Percentiles rank a stretch among this genome's conserved stretches.
Evolutionary conservation across 2,888 invertebrate genomes (phyloP).

Genomic region (Theretra japonica): DNA sequence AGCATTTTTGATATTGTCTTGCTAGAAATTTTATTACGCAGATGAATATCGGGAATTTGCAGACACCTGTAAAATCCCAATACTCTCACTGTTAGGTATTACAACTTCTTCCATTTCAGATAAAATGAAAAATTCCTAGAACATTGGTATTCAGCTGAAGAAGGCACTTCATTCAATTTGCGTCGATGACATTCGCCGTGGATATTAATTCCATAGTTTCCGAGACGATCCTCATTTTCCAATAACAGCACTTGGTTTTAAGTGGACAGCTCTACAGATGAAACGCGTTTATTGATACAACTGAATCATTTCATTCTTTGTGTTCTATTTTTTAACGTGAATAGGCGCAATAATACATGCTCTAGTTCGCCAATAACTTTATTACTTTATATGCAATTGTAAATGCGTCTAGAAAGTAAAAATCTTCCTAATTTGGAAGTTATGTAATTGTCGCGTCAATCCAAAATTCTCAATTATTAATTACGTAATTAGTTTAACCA

Average conservation of each 20-base stretch:
- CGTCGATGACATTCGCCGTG: neutral
- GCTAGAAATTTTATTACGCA: no score
- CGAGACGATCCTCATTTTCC: neutral
- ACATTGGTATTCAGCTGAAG: neutral
- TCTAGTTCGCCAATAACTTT: no score
- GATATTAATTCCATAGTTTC: constrained; percentile 11
- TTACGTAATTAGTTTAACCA: no score
- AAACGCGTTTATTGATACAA: constrained; percentile 3
- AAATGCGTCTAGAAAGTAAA: no score
- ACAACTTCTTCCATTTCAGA: neutral
- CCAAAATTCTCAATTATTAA: no score
- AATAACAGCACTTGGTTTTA: constrained; percentile 27
- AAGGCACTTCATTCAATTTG: neutral
- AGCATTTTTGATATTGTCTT: no score
- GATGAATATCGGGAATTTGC: no score
- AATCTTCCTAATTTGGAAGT: no score
- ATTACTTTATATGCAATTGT: no score
- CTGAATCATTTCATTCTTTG: neutral
- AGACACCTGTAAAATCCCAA: neutral
- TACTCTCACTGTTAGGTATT: neutral
- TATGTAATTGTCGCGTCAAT: no score
- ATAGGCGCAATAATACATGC: neutral
- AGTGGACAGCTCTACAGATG: constrained; percentile 1
- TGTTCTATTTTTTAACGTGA: neutral
- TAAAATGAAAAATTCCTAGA: neutral